These are phyloP conservation scores for Manacus vitellinus DNA, from an alignment of 2,113 vertebrate species.

Conservation along the genomic window DNA sequence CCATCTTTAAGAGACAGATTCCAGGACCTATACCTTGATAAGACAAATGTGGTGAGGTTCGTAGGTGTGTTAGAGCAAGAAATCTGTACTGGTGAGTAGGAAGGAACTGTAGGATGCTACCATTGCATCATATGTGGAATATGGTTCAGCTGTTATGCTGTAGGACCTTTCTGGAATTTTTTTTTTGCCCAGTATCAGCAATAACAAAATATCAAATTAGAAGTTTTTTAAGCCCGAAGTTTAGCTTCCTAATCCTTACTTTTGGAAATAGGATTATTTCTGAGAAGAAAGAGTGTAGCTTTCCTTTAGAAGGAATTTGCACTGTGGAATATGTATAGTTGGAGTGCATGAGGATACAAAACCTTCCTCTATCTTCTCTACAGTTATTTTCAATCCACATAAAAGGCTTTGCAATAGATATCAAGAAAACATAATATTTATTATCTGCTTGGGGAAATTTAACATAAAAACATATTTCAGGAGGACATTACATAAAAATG, in stretches of 20 bases:
- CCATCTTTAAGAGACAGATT: background rate
- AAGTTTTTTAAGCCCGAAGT: background rate
- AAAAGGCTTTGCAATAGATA: background rate
- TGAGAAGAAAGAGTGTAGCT: background rate
- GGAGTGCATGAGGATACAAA: background rate
- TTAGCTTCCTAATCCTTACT: background rate
- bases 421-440: background rate
- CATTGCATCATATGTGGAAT: background rate
- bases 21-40: background rate
- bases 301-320: background rate
- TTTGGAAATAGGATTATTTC: background rate
- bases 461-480: background rate
- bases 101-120: background rate
- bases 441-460: background rate
- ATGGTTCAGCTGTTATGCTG: background rate
- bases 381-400: background rate
- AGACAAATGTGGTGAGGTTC: background rate
- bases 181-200: background rate
- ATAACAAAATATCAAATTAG: background rate
- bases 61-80: background rate
- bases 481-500: constrained; percentile 22
- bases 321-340: background rate
- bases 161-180: background rate
- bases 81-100: background rate
- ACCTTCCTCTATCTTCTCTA: background rate